Percentiles rank a stretch among this genome's conserved stretches.
Conservation (phyloP, 2,113 vertebrate species). For the Pachyramphus minor region DNA sequence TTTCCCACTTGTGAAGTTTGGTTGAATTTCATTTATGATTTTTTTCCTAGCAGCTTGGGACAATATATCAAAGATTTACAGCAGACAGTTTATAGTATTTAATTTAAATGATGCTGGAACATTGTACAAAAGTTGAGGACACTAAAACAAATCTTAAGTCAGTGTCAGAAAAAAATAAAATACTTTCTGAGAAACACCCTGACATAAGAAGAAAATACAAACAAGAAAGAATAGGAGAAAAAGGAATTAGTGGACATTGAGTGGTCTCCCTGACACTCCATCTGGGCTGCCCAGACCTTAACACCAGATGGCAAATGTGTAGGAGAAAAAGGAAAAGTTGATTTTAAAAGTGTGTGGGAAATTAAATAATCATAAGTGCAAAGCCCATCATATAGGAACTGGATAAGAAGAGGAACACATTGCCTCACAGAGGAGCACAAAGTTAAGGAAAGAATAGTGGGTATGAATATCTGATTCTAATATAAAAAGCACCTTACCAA, state of each 20-base stretch:
- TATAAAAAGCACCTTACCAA: background rate
- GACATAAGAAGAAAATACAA: background rate
- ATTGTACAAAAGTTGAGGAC: background rate
- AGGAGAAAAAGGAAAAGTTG: background rate
- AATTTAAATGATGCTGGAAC: background rate
- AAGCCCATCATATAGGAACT: background rate
- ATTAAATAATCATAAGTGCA: background rate
- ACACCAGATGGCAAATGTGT: background rate
- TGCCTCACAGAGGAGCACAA: background rate
- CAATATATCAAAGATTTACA: background rate
- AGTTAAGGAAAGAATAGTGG: background rate
- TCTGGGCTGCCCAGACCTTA: background rate
- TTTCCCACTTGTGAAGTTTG: background rate
- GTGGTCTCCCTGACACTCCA: background rate
- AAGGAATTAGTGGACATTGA: background rate
- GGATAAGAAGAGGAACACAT: background rate
- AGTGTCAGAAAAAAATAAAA: background rate
- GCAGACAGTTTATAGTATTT: background rate
- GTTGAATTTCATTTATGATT: background rate
- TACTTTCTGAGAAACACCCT: background rate
- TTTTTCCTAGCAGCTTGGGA: background rate
- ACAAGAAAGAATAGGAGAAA: background rate
- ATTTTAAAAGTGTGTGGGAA: background rate
- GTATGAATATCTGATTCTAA: background rate
- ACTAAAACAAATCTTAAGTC: background rate